Conservation (phyloP, 2,113 vertebrate species). For the Panthera uncia region DNA sequence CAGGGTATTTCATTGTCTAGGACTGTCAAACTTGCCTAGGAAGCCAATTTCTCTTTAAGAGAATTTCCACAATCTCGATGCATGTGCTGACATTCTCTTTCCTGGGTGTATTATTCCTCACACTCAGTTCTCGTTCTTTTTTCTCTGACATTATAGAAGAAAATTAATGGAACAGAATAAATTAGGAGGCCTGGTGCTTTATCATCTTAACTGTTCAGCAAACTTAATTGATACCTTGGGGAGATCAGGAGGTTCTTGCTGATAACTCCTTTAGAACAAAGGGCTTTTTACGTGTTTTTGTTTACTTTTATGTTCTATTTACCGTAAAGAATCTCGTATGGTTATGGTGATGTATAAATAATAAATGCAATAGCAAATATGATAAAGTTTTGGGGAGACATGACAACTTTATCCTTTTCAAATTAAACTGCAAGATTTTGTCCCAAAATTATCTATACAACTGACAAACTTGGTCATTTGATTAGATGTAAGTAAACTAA, state of each 20-base stretch:
- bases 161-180: conserved; percentile 71
- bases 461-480: neutral
- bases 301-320: conserved; percentile 30
- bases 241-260: conserved; percentile 10
- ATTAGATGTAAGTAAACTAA: neutral
- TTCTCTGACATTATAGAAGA: conserved; percentile 37
- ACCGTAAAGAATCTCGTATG: neutral
- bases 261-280: conserved; percentile 34
- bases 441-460: neutral
- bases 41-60: conserved; percentile 38
- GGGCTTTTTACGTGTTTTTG: conserved; percentile 13
- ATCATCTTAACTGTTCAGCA: conserved; percentile 55
- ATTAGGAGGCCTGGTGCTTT: conserved; percentile 52
- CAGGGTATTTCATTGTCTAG: neutral
- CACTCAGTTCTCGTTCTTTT: conserved; percentile 47
- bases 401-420: neutral
- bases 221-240: conserved; percentile 45
- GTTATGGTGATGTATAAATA: neutral
- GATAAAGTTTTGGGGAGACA: neutral
- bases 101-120: conserved; percentile 47
- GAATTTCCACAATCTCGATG: neutral
- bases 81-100: neutral
- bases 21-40: neutral
- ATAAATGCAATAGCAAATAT: neutral
- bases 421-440: conserved; percentile 1